Evolutionary conservation across 2,888 invertebrate species (phyloP).

Genomic region (Copidosoma aretas): DNA sequence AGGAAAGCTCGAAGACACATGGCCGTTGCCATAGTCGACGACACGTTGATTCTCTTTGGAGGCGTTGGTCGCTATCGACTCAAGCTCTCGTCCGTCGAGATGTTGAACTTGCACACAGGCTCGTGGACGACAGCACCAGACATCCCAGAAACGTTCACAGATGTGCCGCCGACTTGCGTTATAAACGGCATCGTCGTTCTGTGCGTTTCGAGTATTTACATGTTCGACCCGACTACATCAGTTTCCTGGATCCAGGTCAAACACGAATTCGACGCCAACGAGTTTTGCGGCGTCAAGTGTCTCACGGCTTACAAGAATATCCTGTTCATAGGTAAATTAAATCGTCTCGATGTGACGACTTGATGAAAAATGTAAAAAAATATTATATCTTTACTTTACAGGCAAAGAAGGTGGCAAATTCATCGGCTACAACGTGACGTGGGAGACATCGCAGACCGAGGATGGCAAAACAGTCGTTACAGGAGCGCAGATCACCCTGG

Average conservation of each 20-base stretch:
- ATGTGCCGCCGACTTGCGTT: constrained; percentile 48
- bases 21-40: constrained; percentile 48
- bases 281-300: constrained; percentile 30
- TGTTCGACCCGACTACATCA: constrained; percentile 43
- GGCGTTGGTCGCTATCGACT: constrained; percentile 52
- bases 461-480: neutral
- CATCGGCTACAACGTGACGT: constrained; percentile 31
- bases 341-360: neutral
- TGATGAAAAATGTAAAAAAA: neutral
- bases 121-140: constrained; percentile 45
- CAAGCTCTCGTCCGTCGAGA: constrained; percentile 47
- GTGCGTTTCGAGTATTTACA: constrained; percentile 44
- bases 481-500: neutral
- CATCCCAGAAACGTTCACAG: constrained; percentile 49
- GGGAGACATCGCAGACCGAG: constrained; percentile 10
- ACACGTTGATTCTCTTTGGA: constrained; percentile 51
- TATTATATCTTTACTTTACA: constrained; percentile 11
- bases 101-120: constrained; percentile 51
- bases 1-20: constrained; percentile 51
- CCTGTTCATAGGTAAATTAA: constrained; percentile 29
- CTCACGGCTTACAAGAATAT: constrained; percentile 33
- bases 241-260: constrained; percentile 45
- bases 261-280: constrained; percentile 23
- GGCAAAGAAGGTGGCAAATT: constrained; percentile 36
- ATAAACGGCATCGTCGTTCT: constrained; percentile 46